Percentiles rank a stretch among this genome's conserved stretches.
phyloP scores from a whole-genome alignment of 1,140 invertebrate species.

The Platyscapa corneri region DNA sequence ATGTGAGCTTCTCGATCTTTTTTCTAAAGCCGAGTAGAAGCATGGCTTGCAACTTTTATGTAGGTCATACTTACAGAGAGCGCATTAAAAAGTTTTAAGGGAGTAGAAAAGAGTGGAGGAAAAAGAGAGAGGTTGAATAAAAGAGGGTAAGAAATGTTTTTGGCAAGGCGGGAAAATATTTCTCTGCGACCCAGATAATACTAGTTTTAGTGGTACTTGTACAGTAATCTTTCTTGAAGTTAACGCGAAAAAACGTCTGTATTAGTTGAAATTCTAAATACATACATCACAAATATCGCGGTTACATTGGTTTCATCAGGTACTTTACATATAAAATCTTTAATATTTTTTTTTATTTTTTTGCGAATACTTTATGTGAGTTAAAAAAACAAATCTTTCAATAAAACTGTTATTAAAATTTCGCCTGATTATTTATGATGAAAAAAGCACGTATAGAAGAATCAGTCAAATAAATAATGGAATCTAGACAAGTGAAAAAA shows the following conservation, averaged over 20 bases:
- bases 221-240: background rate
- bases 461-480: no score
- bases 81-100: conserved; percentile 16
- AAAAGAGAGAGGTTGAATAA: background rate
- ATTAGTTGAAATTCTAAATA: background rate
- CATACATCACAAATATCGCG: background rate
- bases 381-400: no score
- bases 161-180: background rate
- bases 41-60: conserved; percentile 46
- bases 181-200: conserved; percentile 25
- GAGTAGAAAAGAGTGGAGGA: background rate
- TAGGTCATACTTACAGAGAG: conserved; percentile 22
- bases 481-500: no score
- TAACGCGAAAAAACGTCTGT: background rate
- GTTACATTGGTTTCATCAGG: background rate
- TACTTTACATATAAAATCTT: background rate
- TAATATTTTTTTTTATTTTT: background rate
- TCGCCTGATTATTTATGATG: no score
- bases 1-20: conserved; percentile 31
- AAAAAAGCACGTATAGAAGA: no score
- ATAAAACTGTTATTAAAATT: no score
- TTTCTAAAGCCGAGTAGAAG: background rate
- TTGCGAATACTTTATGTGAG: no score
- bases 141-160: background rate
- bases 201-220: background rate